phyloP scores from a whole-genome alignment of 2,888 invertebrate species.

The Synanthedon vespiformis region DNA sequence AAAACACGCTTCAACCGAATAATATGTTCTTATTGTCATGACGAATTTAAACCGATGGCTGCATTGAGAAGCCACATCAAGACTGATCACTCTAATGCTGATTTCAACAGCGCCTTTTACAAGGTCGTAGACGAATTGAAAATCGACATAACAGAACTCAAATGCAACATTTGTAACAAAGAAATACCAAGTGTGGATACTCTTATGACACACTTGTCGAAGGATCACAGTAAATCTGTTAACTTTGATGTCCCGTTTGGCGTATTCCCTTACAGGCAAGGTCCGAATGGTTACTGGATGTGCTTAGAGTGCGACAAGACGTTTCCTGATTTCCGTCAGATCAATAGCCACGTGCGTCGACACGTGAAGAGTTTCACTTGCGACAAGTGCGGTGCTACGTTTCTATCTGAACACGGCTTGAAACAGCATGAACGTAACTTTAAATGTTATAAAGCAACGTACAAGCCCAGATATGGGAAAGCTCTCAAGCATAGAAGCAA shows the following conservation, averaged over 20 bases:
- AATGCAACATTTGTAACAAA: slow-evolving; percentile 43
- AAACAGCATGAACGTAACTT: slow-evolving; percentile 54
- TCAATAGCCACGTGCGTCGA: slow-evolving; percentile 50
- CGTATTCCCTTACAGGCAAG: slow-evolving; percentile 53
- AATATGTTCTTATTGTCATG: slow-evolving; percentile 58
- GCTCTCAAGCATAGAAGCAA: slow-evolving; percentile 53
- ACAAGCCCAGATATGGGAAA: slow-evolving; percentile 55
- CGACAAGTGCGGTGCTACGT: slow-evolving; percentile 56
- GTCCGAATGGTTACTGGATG: slow-evolving; percentile 44
- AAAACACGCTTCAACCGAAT: slow-evolving; percentile 61
- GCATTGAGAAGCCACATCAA: slow-evolving; percentile 49
- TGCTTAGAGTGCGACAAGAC: slow-evolving; percentile 55
- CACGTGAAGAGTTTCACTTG: slow-evolving; percentile 58
- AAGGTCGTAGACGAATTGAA: slow-evolving; percentile 56
- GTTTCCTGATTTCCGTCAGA: slow-evolving; percentile 51
- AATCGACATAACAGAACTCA: slow-evolving; percentile 52
- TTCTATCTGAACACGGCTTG: slow-evolving; percentile 50
- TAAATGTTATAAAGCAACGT: slow-evolving; percentile 52
- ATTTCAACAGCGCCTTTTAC: slow-evolving; percentile 57
- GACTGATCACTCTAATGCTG: slow-evolving; percentile 40
- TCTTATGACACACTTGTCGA: slow-evolving; percentile 48
- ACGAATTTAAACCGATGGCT: slow-evolving; percentile 54
- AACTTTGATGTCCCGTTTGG: slow-evolving; percentile 56
- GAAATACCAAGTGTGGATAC: slow-evolving; percentile 40
- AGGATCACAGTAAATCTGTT: slow-evolving; percentile 40